Conservation (phyloP, 2,797 vertebrate species). For the Lacerta viridis region DNA sequence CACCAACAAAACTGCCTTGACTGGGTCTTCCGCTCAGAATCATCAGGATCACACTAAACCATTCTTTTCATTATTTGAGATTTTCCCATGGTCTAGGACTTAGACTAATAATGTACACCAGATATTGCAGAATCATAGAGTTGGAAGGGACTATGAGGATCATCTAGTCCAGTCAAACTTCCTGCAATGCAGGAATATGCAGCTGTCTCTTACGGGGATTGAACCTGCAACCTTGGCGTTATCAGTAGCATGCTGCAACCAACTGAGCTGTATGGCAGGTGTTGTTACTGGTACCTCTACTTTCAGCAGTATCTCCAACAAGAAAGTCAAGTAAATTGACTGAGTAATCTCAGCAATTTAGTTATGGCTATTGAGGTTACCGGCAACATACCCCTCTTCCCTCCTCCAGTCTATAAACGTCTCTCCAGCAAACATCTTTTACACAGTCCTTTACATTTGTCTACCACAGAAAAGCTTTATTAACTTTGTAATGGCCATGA, state of each 20-base stretch:
- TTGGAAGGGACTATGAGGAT: too few species aligned
- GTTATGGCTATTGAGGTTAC: constrained; percentile 51
- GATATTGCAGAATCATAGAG: background rate
- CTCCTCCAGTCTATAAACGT: constrained; percentile 30
- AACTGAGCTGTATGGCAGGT: background rate
- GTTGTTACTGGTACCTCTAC: background rate
- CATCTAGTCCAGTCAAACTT: too few species aligned
- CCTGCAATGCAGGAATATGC: too few species aligned
- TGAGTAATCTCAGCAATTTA: constrained; percentile 53
- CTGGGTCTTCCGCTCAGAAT: background rate
- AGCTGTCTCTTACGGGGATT: too few species aligned
- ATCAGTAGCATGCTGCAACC: too few species aligned
- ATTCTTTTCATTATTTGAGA: constrained; percentile 50
- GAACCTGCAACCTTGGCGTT: too few species aligned
- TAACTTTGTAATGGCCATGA: constrained; percentile 26
- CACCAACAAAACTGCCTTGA: background rate
- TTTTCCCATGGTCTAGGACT: constrained; percentile 20
- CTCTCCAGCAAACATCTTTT: constrained; percentile 43
- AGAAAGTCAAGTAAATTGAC: constrained; percentile 54
- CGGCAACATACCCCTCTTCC: constrained; percentile 44
- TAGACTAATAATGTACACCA: constrained; percentile 32
- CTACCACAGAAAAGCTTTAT: constrained; percentile 49
- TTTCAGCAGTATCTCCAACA: constrained; percentile 45
- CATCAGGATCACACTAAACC: constrained; percentile 4
- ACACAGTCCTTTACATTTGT: constrained; percentile 31